phyloP scores from a whole-genome alignment of 2,888 invertebrate genomes.

The Drosophila neutralis region DNA sequence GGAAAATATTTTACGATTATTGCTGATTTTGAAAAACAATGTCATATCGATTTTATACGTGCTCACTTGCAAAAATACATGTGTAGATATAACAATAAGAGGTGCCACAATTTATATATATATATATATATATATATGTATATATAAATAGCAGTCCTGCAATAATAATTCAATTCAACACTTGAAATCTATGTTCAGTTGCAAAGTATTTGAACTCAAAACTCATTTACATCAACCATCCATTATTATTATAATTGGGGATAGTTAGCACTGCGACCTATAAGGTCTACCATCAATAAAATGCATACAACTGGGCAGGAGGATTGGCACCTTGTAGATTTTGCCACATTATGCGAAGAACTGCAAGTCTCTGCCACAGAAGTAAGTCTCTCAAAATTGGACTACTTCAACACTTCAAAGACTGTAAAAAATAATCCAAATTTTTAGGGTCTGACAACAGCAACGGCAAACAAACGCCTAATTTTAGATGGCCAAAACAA shows the following conservation, averaged over 20 bases:
- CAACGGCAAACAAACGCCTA: slow-evolving; percentile 30
- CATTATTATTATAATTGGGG: too few species aligned
- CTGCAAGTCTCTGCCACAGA: background rate
- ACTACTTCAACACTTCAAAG: fast-evolving
- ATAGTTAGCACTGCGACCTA: too few species aligned
- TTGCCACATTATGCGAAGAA: background rate
- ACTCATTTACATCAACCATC: too few species aligned
- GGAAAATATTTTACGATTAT: slow-evolving; percentile 51
- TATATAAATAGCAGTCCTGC: too few species aligned
- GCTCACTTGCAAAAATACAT: slow-evolving; percentile 9
- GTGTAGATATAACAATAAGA: background rate
- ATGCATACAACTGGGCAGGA: too few species aligned
- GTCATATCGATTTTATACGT: slow-evolving; percentile 32
- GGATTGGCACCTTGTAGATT: background rate
- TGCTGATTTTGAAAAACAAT: slow-evolving; percentile 40
- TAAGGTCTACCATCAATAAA: too few species aligned
- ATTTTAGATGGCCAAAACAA: slow-evolving; percentile 41
- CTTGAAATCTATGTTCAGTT: too few species aligned
- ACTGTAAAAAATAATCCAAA: fast-evolving
- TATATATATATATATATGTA: too few species aligned
- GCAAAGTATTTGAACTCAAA: too few species aligned
- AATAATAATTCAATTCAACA: too few species aligned
- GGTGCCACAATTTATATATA: too few species aligned
- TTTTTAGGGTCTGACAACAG: slow-evolving; percentile 40
- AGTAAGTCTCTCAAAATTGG: background rate